phyloP scores from a whole-genome alignment of 2,888 invertebrate genomes.

The Coleophora flavipennella region DNA sequence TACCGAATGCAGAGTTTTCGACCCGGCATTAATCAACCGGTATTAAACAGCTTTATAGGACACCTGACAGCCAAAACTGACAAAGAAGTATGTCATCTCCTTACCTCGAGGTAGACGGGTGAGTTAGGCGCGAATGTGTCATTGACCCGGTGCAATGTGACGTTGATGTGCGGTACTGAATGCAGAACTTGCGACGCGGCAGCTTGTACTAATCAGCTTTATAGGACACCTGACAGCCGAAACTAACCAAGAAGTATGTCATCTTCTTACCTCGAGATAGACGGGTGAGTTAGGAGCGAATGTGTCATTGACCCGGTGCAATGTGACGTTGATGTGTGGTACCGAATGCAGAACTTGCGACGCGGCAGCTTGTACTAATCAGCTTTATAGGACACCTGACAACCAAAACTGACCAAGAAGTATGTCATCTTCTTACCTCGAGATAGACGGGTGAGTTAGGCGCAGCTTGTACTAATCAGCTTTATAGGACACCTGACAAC shows the following conservation, averaged over 20 bases:
- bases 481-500: background rate
- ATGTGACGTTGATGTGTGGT: slow-evolving; percentile 92
- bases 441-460: slow-evolving; percentile 90
- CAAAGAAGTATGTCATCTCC: too few species aligned
- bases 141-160: slow-evolving; percentile 91
- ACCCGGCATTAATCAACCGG: slow-evolving; percentile 73
- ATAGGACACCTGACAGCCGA: too few species aligned
- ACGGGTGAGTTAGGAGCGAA: slow-evolving; percentile 91
- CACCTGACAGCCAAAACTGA: too few species aligned
- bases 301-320: slow-evolving; percentile 91
- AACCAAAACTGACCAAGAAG: background rate
- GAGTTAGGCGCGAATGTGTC: slow-evolving; percentile 92
- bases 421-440: slow-evolving; percentile 74
- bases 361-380: too few species aligned
- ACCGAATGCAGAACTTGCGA: slow-evolving; percentile 89
- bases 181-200: slow-evolving; percentile 89
- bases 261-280: slow-evolving; percentile 78
- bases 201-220: too few species aligned
- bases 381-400: too few species aligned
- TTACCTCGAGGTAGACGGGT: slow-evolving; percentile 86
- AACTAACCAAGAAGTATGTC: too few species aligned
- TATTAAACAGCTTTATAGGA: too few species aligned
- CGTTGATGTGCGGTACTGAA: slow-evolving; percentile 91
- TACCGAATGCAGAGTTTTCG: slow-evolving; percentile 88
- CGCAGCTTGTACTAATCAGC: slow-evolving; percentile 38